Evolutionary conservation across 2,888 invertebrate genomes (phyloP).

Genomic region (Diarsia mendica): DNA sequence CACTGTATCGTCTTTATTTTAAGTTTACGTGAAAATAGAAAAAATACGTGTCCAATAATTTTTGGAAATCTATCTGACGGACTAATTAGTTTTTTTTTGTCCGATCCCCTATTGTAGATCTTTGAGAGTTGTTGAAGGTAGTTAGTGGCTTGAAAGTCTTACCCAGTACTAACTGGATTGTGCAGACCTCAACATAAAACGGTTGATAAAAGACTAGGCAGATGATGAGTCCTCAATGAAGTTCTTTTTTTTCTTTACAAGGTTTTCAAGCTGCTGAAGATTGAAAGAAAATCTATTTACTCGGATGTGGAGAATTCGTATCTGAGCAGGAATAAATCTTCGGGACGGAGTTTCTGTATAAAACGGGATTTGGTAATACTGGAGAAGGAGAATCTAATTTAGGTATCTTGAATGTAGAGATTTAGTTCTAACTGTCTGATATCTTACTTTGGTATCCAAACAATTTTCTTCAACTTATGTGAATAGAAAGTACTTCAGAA

Average conservation of each 20-base stretch:
- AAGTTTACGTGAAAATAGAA: too few species aligned
- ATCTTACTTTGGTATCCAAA: constrained; percentile 4
- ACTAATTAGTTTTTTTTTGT: too few species aligned
- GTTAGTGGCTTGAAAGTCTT: too few species aligned
- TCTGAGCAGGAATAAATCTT: constrained; percentile 37
- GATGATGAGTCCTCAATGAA: neutral
- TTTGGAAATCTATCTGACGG: too few species aligned
- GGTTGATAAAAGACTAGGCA: too few species aligned
- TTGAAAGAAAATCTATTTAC: constrained; percentile 37
- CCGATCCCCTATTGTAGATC: too few species aligned
- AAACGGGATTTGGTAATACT: constrained; percentile 20
- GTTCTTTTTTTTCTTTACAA: constrained; percentile 4
- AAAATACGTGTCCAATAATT: too few species aligned
- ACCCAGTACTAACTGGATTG: too few species aligned
- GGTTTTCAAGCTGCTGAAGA: constrained; percentile 16
- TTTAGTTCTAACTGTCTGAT: neutral
- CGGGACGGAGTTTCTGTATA: constrained; percentile 17
- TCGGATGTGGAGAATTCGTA: constrained; percentile 2
- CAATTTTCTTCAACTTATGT: neutral
- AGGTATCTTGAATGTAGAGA: neutral
- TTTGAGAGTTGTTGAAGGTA: too few species aligned
- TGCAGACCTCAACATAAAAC: too few species aligned
- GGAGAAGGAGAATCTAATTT: constrained; percentile 15
- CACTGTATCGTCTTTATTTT: too few species aligned
- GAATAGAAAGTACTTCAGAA: neutral